Evolutionary conservation across 2,113 vertebrate genomes (phyloP).

Genomic region (Pleuronectes platessa): DNA sequence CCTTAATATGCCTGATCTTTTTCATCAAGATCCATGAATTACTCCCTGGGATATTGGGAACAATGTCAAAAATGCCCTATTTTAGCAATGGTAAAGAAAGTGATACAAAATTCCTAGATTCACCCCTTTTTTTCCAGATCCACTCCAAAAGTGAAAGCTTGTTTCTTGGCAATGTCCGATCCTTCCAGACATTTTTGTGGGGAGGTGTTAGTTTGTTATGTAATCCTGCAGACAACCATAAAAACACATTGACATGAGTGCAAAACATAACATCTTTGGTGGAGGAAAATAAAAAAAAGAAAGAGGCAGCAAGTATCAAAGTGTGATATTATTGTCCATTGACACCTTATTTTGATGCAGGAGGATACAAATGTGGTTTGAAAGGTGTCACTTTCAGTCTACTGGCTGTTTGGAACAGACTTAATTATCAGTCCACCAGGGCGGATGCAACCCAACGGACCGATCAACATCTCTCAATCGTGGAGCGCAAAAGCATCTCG

Average conservation of each 20-base stretch:
- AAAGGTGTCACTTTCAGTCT: conserved; percentile 36
- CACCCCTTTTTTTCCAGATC: neutral
- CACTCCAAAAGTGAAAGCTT: too few relatives aligned
- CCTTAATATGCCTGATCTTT: too few relatives aligned
- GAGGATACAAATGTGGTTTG: conserved; percentile 21
- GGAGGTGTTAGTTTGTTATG: neutral
- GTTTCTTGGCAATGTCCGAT: neutral
- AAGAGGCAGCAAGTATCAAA: neutral
- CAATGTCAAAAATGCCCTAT: neutral
- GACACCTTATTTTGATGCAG: conserved; percentile 41
- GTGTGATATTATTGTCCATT: conserved; percentile 10
- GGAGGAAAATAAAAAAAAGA: neutral
- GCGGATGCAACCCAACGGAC: neutral
- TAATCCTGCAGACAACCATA: neutral
- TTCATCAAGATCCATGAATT: too few relatives aligned
- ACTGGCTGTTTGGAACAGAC: conserved; percentile 1
- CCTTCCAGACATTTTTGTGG: neutral
- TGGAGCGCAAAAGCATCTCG: neutral
- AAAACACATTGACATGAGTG: neutral
- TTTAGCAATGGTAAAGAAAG: neutral
- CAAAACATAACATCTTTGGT: neutral
- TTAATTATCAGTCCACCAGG: conserved; percentile 16
- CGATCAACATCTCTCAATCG: neutral
- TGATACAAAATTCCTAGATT: neutral
- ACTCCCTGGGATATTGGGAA: too few relatives aligned